A percentile compares a stretch with the other conserved stretches of the same genome.
Evolutionary conservation across 2,113 vertebrate genomes (phyloP).

Genomic region (Sakesphorus luctuosus): DNA sequence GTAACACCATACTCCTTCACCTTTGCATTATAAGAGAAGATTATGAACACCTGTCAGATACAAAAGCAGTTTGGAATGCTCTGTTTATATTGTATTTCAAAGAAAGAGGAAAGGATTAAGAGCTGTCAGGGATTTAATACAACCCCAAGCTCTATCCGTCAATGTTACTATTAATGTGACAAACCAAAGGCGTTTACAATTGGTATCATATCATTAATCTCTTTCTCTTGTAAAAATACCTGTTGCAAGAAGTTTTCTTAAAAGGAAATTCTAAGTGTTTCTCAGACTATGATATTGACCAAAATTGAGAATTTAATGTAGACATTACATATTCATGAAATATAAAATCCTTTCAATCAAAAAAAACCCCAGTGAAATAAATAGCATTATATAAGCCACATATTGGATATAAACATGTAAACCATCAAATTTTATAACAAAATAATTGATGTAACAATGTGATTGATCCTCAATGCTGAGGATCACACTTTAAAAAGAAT

Average conservation of each 20-base stretch:
- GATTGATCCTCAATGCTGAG: background rate
- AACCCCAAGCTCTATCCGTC: background rate
- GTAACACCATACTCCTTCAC: background rate
- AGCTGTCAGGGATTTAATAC: background rate
- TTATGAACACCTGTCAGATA: background rate
- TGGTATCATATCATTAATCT: background rate
- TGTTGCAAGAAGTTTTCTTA: background rate
- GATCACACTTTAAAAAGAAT: background rate
- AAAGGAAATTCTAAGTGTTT: background rate
- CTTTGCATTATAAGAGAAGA: background rate
- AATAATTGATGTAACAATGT: background rate
- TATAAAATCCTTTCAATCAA: background rate
- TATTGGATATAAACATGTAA: background rate
- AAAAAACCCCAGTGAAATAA: background rate
- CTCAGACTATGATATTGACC: background rate
- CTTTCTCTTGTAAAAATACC: constrained; percentile 3
- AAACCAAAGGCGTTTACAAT: constrained; percentile 8
- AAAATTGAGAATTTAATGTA: background rate
- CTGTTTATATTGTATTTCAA: constrained; percentile 35
- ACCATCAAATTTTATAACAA: background rate
- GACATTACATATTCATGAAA: background rate
- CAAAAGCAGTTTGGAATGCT: background rate
- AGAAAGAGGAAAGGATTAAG: constrained; percentile 26
- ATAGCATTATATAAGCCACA: background rate
- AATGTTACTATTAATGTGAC: background rate